Conservation (phyloP, 2,113 vertebrate species). For the Odobenus rosmarus region DNA sequence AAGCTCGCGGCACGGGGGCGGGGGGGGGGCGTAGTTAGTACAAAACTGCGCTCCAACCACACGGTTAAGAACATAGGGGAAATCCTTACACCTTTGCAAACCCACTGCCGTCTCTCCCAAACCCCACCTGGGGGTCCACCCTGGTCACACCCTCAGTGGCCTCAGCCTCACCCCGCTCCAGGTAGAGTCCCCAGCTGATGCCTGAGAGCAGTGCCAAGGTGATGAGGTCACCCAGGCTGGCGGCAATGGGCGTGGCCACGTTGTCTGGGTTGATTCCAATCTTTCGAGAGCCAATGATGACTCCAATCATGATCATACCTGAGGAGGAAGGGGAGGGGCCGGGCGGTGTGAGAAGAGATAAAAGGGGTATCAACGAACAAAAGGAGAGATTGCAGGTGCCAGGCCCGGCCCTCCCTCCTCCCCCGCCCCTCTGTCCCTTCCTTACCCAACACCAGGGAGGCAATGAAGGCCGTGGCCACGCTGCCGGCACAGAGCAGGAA, state of each 20-base stretch:
- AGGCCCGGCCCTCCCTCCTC: not conserved
- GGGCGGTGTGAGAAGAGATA: not conserved
- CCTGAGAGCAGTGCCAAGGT: slow-evolving; percentile 97
- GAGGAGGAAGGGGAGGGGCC: not conserved
- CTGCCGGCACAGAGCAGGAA: slow-evolving; percentile 98
- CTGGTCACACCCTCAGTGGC: not conserved
- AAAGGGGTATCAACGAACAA: not conserved
- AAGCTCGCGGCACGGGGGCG: not conserved
- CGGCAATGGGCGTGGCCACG: slow-evolving; percentile 97
- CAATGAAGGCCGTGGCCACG: slow-evolving; percentile 97
- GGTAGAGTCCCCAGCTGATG: slow-evolving; percentile 97
- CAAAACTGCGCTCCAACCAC: not conserved
- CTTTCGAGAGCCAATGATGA: slow-evolving; percentile 96
- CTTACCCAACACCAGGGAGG: slow-evolving; percentile 95
- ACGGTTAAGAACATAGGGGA: not conserved
- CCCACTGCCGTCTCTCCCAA: not conserved
- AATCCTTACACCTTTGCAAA: not conserved
- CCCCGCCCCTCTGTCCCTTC: not conserved
- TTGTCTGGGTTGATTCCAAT: slow-evolving; percentile 99
- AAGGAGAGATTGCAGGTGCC: not conserved
- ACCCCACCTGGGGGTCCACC: not conserved
- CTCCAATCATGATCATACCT: slow-evolving; percentile 99
- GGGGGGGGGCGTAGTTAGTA: not conserved
- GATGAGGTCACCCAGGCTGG: slow-evolving; percentile 97
- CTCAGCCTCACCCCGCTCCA: slow-evolving; percentile 91